Evolutionary conservation across 1,140 invertebrate genomes (phyloP).

Genomic region (Hylaeus volcanicus): DNA sequence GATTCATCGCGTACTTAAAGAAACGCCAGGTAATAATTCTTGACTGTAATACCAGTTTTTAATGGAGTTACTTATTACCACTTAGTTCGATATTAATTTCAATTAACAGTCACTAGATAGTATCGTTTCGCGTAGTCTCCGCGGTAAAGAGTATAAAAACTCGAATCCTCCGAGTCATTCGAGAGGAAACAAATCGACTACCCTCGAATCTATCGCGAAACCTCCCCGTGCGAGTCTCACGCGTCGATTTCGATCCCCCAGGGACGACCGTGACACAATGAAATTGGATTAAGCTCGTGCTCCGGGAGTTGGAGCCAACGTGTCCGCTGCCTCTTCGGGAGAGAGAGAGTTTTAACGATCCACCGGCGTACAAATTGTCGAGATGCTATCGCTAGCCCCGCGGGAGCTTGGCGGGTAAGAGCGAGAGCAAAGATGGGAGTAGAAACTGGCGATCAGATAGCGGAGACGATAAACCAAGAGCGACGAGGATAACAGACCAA

Average conservation of each 20-base stretch:
- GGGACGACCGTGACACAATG: conserved; percentile 65
- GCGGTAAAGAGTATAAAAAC: no score
- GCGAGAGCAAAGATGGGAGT: conserved; percentile 9
- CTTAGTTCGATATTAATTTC: no score
- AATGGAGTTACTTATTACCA: no score
- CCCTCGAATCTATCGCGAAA: conserved; percentile 1
- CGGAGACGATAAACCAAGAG: conserved; percentile 14
- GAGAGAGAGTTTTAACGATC: conserved; percentile 75
- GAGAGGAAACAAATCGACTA: neutral
- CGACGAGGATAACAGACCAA: neutral
- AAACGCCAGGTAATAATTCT: no score
- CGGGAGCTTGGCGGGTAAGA: conserved; percentile 38
- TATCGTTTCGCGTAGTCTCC: no score
- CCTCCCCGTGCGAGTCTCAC: conserved; percentile 31
- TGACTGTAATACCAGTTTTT: no score
- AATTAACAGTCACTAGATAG: no score
- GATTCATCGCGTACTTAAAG: no score
- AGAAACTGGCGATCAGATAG: conserved; percentile 18
- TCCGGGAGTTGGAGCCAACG: conserved; percentile 10
- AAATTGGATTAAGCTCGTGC: conserved; percentile 77
- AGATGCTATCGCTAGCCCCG: conserved; percentile 73
- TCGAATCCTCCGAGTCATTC: neutral
- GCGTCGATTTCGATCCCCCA: neutral
- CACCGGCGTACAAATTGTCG: conserved; percentile 77
- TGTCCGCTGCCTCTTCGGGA: conserved; percentile 42